These are phyloP conservation scores for Bubo bubo DNA, from an alignment of 2,113 vertebrate genomes.

Conservation along the genomic window DNA sequence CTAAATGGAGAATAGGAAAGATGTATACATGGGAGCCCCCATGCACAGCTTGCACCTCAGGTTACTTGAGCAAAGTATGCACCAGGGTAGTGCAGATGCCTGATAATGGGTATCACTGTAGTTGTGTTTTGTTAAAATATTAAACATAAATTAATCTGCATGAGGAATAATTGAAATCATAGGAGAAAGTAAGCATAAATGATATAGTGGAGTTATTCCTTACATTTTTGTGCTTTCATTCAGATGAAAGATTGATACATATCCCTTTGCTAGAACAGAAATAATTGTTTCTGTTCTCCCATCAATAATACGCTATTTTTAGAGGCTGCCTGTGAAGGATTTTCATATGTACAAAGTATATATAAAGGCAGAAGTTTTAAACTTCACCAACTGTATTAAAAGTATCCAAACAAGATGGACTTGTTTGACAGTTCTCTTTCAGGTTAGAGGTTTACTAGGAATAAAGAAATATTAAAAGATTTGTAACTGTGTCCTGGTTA, in stretches of 20 bases:
- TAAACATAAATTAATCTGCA: neutral
- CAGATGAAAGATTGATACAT: neutral
- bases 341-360: neutral
- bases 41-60: rapidly evolving
- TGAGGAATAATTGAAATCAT: neutral
- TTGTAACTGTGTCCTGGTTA: neutral
- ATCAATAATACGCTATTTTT: neutral
- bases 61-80: neutral
- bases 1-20: neutral
- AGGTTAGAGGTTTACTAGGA: neutral
- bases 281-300: neutral
- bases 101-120: neutral
- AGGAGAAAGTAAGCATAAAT: neutral
- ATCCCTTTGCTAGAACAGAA: neutral
- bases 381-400: neutral
- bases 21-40: rapidly evolving
- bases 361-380: neutral
- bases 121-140: neutral
- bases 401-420: neutral
- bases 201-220: neutral
- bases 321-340: neutral
- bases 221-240: neutral
- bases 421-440: neutral
- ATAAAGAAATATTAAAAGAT: neutral
- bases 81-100: neutral